Evolutionary conservation across 1,140 invertebrate genomes (phyloP).

Genomic region (Atta colombica): DNA sequence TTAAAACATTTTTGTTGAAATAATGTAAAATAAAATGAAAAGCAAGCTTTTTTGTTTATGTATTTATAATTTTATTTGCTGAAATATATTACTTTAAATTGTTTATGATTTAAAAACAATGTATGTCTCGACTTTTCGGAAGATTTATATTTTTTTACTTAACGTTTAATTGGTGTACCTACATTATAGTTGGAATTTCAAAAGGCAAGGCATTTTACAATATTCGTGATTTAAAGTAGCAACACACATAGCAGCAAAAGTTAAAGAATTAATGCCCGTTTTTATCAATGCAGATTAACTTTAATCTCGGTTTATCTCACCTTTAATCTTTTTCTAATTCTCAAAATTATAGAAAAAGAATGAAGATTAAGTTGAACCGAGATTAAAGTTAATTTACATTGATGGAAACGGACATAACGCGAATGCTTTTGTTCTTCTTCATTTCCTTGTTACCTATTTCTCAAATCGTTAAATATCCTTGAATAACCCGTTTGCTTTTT

Average conservation of each 20-base stretch:
- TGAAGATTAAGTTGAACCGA: too few species aligned
- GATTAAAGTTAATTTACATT: too few species aligned
- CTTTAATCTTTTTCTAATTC: too few species aligned
- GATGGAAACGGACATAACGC: too few species aligned
- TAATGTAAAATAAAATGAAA: neutral
- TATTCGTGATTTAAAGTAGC: neutral
- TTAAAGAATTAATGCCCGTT: neutral
- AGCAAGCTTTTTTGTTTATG: neutral
- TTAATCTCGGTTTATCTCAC: too few species aligned
- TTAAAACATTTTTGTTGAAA: neutral
- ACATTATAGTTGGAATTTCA: neutral
- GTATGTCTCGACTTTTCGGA: neutral
- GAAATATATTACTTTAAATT: neutral
- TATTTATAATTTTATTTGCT: neutral
- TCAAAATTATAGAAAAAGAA: too few species aligned
- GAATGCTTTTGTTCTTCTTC: neutral
- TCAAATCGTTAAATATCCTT: neutral
- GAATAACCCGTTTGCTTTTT: constrained; percentile 41
- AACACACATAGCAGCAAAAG: neutral
- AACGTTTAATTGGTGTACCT: neutral
- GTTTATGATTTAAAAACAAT: neutral
- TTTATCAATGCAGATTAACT: too few species aligned
- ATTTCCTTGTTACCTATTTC: constrained; percentile 9
- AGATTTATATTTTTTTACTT: neutral
- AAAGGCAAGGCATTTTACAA: neutral